These are phyloP conservation scores for Corythucha ciliata DNA, from an alignment of 2,888 invertebrate species.

Conservation along the genomic window DNA sequence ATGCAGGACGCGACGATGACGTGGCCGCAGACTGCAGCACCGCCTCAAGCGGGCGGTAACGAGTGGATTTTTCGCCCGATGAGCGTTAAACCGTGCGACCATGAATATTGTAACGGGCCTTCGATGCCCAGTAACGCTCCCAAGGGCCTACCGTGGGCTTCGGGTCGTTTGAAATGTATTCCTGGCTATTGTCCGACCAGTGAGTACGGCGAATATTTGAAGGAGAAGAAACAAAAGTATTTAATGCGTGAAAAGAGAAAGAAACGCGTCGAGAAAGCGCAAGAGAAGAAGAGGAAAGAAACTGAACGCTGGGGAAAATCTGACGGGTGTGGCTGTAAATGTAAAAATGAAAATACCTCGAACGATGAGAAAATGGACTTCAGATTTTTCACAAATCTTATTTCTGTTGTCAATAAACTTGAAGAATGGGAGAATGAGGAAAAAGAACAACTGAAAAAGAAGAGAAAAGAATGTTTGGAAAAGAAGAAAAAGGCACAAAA, in stretches of 20 bases:
- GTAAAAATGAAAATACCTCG: slow-evolving; percentile 7
- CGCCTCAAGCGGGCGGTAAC: no score
- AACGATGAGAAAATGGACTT: slow-evolving; percentile 10
- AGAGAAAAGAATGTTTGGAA: neutral
- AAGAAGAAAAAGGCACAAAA: slow-evolving; percentile 1
- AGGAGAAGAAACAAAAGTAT: slow-evolving; percentile 10
- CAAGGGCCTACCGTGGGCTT: slow-evolving; percentile 19
- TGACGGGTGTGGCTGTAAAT: slow-evolving; percentile 1
- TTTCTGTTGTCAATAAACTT: slow-evolving; percentile 17
- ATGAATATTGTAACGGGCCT: slow-evolving; percentile 14
- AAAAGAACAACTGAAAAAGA: neutral
- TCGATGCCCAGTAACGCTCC: slow-evolving; percentile 17
- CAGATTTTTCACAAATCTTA: slow-evolving; percentile 16
- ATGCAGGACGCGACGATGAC: no score
- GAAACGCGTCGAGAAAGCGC: neutral
- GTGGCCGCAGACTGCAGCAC: no score
- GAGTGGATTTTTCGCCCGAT: no score
- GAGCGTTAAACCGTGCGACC: no score
- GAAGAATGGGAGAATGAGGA: slow-evolving; percentile 18
- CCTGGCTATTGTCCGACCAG: slow-evolving; percentile 19
- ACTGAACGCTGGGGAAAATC: slow-evolving; percentile 7
- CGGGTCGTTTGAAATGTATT: slow-evolving; percentile 19
- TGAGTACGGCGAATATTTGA: neutral
- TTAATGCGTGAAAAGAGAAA: neutral
- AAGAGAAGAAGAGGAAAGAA: neutral